Percentiles rank a stretch among this genome's conserved stretches.
phyloP scores from a whole-genome alignment of 2,113 vertebrate genomes.

The Hystrix cristata region DNA sequence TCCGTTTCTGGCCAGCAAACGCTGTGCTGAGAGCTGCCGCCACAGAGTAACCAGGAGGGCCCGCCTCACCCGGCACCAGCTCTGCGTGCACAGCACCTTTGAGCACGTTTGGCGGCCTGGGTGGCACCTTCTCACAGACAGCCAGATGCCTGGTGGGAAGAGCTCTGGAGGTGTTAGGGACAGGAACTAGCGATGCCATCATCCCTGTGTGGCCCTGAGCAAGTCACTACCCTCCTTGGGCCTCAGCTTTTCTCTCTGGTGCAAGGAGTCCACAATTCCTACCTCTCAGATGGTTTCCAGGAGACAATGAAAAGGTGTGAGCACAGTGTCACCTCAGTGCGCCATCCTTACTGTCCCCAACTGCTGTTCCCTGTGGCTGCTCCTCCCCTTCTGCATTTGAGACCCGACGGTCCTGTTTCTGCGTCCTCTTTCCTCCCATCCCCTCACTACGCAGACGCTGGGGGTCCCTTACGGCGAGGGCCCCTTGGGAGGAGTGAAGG shows the following conservation, averaged over 20 bases:
- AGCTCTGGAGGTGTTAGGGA: neutral
- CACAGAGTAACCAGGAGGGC: neutral
- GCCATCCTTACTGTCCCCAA: accelerated
- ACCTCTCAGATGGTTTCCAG: conserved; percentile 46
- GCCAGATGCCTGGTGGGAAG: neutral
- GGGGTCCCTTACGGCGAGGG: neutral
- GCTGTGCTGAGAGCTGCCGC: too few relatives aligned
- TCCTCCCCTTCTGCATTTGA: neutral
- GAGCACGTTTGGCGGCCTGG: too few relatives aligned
- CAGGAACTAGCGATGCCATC: accelerated
- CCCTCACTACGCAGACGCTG: neutral
- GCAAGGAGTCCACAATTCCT: conserved; percentile 26
- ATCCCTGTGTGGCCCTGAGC: neutral
- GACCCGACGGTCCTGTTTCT: neutral
- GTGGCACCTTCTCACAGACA: neutral
- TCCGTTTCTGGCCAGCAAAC: neutral
- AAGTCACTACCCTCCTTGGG: neutral
- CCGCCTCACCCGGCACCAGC: neutral
- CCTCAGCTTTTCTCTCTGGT: neutral
- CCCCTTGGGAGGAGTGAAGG: neutral
- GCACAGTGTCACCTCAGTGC: neutral
- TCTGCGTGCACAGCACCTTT: accelerated
- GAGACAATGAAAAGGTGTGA: neutral
- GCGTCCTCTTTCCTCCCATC: neutral
- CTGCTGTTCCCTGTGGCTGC: accelerated